These are phyloP conservation scores for Gymnodraco acuticeps DNA, from an alignment of 2,797 vertebrate species.

Conservation along the genomic window DNA sequence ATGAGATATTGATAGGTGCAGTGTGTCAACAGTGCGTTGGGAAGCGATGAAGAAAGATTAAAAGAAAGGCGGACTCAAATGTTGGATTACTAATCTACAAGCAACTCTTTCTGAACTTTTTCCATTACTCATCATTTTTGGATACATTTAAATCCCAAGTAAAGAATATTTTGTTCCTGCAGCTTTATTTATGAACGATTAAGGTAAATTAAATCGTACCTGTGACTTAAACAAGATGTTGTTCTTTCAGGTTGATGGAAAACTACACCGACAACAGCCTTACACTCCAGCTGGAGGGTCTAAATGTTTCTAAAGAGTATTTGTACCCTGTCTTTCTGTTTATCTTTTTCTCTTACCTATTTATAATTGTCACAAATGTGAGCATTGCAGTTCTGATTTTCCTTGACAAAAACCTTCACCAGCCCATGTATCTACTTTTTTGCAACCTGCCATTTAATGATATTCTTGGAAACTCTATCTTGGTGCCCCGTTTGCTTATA, in stretches of 20 bases:
- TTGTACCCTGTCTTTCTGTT: constrained; percentile 51
- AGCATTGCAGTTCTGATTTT: constrained; percentile 50
- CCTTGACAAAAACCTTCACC: constrained; percentile 78
- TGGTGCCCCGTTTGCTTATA: constrained; percentile 53
- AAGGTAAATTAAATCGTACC: background rate
- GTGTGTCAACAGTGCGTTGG: background rate
- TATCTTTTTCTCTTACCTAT: constrained; percentile 54
- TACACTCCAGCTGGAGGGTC: constrained; percentile 60
- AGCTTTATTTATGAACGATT: too few relatives aligned
- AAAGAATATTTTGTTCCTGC: too few relatives aligned
- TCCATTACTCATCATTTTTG: too few relatives aligned
- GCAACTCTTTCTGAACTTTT: too few relatives aligned
- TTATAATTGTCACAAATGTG: constrained; percentile 58
- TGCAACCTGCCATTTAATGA: constrained; percentile 82
- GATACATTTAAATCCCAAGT: too few relatives aligned
- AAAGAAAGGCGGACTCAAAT: background rate
- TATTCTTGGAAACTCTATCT: constrained; percentile 71
- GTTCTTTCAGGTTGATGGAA: constrained; percentile 53
- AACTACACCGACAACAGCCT: constrained; percentile 59
- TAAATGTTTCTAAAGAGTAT: constrained; percentile 39
- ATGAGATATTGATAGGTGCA: background rate
- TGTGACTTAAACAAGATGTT: background rate
- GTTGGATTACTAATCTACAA: too few relatives aligned
- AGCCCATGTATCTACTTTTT: constrained; percentile 87
- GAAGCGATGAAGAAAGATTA: background rate